These are phyloP conservation scores for Papilio elwesi DNA, from an alignment of 2,888 invertebrate species.

Conservation along the genomic window DNA sequence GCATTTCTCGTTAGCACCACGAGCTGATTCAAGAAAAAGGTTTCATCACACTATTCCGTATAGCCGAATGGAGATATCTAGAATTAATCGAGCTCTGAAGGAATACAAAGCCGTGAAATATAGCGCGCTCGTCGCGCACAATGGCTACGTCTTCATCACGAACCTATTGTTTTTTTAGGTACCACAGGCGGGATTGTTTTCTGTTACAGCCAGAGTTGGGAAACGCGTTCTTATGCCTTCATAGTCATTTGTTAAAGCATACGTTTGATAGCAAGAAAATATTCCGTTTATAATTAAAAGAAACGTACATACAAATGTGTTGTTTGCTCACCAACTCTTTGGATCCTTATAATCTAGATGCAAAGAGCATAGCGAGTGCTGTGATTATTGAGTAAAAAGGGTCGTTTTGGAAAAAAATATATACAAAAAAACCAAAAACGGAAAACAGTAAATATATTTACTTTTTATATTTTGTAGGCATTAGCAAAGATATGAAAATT, in stretches of 20 bases:
- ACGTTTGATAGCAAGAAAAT: neutral
- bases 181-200: conserved; percentile 79
- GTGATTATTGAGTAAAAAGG: too few species aligned
- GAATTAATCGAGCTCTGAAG: conserved; percentile 81
- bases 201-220: conserved; percentile 72
- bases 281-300: neutral
- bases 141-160: conserved; percentile 84
- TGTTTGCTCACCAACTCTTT: neutral
- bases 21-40: conserved; percentile 68
- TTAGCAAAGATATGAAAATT: too few species aligned
- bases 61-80: conserved; percentile 82
- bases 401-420: too few species aligned
- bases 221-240: conserved; percentile 74
- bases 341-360: too few species aligned
- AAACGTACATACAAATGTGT: neutral
- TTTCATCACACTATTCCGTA: conserved; percentile 80
- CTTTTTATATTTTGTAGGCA: too few species aligned
- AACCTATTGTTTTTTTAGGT: conserved; percentile 80
- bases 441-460: too few species aligned
- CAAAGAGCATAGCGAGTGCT: too few species aligned
- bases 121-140: conserved; percentile 80
- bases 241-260: conserved; percentile 65
- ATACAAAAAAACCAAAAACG: too few species aligned
- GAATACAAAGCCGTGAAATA: conserved; percentile 83
- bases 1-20: conserved; percentile 43